Conservation (phyloP, 2,113 vertebrate genomes). For the Aspiorhynchus laticeps region DNA sequence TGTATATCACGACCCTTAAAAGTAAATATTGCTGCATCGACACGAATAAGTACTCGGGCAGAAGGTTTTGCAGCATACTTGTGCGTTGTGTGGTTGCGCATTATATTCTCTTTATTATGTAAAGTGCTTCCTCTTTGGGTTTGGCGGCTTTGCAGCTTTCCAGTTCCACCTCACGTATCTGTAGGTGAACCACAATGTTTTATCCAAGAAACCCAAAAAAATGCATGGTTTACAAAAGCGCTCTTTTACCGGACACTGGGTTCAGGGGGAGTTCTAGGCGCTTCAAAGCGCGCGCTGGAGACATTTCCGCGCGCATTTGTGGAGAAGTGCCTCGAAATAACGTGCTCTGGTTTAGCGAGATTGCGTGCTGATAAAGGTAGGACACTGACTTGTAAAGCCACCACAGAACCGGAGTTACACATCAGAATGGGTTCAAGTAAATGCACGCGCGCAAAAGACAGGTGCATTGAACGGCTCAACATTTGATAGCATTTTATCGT, state of each 20-base stretch:
- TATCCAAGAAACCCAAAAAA: not conserved
- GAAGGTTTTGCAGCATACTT: not conserved
- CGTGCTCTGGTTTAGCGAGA: not conserved
- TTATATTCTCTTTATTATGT: conserved; percentile 44
- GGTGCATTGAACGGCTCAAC: conserved; percentile 5
- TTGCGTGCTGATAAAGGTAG: not conserved
- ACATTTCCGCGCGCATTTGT: not conserved
- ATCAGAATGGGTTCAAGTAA: not conserved
- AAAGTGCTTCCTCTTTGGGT: conserved; percentile 47
- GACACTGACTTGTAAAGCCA: not conserved
- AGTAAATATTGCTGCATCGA: conserved; percentile 68
- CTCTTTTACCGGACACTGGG: conserved; percentile 19
- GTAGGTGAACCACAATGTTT: conserved; percentile 27
- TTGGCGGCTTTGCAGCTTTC: conserved; percentile 37
- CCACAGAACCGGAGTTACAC: not conserved
- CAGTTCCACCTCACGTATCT: conserved; percentile 10
- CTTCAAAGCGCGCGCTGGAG: conserved; percentile 23
- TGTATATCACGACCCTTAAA: conserved; percentile 61
- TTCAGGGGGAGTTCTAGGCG: not conserved
- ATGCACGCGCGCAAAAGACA: conserved; percentile 15
- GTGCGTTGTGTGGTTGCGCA: conserved; percentile 4
- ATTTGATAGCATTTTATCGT: not conserved
- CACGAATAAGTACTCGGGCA: conserved; percentile 46
- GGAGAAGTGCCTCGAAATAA: not conserved
- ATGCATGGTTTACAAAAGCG: not conserved